These are phyloP conservation scores for Sakesphorus luctuosus DNA, from an alignment of 2,113 vertebrate genomes.

Conservation along the genomic window DNA sequence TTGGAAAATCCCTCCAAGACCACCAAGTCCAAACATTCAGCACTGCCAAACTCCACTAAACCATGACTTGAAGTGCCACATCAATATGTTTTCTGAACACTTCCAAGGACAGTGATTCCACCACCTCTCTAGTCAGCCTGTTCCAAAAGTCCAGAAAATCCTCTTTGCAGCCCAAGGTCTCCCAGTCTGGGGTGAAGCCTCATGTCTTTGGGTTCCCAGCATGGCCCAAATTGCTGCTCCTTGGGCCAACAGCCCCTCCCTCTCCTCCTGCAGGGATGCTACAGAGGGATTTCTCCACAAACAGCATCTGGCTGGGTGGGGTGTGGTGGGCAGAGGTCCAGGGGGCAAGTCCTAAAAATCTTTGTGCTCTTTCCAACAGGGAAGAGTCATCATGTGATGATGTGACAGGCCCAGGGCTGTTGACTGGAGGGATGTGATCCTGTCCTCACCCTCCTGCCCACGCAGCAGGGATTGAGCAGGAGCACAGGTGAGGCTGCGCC, in stretches of 20 bases:
- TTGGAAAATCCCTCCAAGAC: background rate
- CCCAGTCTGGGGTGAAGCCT: background rate
- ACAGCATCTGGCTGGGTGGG: background rate
- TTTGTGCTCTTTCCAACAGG: background rate
- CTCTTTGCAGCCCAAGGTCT: background rate
- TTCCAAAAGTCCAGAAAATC: background rate
- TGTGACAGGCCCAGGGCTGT: too few relatives aligned
- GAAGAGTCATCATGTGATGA: rapidly evolving
- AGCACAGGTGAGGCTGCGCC: rapidly evolving
- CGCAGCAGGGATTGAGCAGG: background rate
- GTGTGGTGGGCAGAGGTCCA: rapidly evolving
- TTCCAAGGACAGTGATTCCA: background rate
- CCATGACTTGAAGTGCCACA: background rate
- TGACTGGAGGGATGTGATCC: rapidly evolving
- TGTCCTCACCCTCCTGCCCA: background rate
- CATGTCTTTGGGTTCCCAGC: rapidly evolving
- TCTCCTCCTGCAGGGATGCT: too few relatives aligned
- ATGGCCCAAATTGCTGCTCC: rapidly evolving
- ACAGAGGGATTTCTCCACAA: rapidly evolving
- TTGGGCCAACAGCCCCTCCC: background rate
- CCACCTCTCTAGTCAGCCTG: background rate
- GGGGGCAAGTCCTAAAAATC: background rate
- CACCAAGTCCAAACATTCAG: background rate
- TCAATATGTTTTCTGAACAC: background rate
- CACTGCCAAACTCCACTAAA: background rate